These are phyloP conservation scores for Decapterus maruadsi DNA, from an alignment of 2,797 vertebrate genomes.

Conservation along the genomic window DNA sequence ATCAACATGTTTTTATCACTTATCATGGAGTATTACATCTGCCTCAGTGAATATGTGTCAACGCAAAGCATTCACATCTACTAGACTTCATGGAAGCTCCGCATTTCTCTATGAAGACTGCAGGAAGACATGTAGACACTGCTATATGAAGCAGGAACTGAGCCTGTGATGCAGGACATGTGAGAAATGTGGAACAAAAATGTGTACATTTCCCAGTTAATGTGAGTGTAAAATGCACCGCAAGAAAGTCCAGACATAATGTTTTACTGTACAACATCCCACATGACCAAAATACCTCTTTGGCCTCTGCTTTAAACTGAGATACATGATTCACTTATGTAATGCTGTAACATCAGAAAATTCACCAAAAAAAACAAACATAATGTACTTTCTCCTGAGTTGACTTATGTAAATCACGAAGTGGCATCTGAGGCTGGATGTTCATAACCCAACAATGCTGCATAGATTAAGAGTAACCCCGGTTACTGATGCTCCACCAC, in stretches of 20 bases:
- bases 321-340: constrained; percentile 1
- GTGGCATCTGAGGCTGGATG: neutral
- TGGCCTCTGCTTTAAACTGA: constrained; percentile 1
- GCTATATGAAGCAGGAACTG: neutral
- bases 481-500: neutral
- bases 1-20: constrained; percentile 7
- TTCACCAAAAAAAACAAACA: neutral
- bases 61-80: constrained; percentile 5
- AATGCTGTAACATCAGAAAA: neutral
- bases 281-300: constrained; percentile 14
- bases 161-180: constrained; percentile 20
- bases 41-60: constrained; percentile 3
- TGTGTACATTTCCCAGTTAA: constrained; percentile 26
- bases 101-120: neutral
- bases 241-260: neutral
- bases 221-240: constrained; percentile 25
- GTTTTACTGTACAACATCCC: constrained; percentile 4
- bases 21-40: constrained; percentile 4
- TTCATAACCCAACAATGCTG: neutral
- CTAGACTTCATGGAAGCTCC: neutral
- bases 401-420: constrained; percentile 14
- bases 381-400: neutral
- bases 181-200: constrained; percentile 40
- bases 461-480: neutral
- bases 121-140: constrained; percentile 1